Conservation (phyloP, 92 coral and sea anemone genomes). For the Nematostella vectensis region DNA sequence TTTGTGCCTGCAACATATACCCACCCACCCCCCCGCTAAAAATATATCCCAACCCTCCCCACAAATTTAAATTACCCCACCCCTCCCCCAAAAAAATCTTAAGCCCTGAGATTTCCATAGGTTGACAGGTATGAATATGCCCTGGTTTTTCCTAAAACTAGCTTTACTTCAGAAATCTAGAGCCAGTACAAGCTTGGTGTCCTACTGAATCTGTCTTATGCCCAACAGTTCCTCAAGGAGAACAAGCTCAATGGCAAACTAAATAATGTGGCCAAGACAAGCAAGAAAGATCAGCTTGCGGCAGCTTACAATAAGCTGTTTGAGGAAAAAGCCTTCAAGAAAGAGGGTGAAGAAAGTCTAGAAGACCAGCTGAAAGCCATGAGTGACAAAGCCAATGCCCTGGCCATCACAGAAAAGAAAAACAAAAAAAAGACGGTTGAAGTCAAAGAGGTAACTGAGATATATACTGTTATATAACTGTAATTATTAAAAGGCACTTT, state of each 20-base stretch:
- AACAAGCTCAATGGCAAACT: slow-evolving; percentile 94
- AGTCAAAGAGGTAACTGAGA: slow-evolving; percentile 32
- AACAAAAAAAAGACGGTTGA: slow-evolving; percentile 32
- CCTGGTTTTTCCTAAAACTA: no score
- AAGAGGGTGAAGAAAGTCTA: slow-evolving; percentile 53
- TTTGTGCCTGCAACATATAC: no score
- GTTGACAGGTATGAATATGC: no score
- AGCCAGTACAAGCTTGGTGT: no score
- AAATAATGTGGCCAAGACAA: slow-evolving; percentile 92
- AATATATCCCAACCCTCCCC: no score
- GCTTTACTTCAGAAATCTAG: no score
- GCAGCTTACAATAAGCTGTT: slow-evolving; percentile 73
- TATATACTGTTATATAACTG: no score
- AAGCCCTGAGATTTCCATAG: no score
- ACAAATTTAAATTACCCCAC: no score
- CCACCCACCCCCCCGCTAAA: no score
- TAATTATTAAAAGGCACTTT: no score
- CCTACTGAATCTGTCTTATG: slow-evolving; percentile 2
- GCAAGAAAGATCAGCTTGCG: slow-evolving; percentile 87
- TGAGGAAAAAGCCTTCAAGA: slow-evolving; percentile 82
- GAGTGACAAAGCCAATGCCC: slow-evolving; percentile 66
- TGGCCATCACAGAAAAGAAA: slow-evolving; percentile 48
- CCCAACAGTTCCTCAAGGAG: slow-evolving; percentile 69
- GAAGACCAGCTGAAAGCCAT: slow-evolving; percentile 68
- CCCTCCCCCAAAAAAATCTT: no score